Percentiles rank a stretch among this genome's conserved stretches.
Evolutionary conservation across 1,140 invertebrate genomes (phyloP).

Genomic region (Drosophila sturtevanti): DNA sequence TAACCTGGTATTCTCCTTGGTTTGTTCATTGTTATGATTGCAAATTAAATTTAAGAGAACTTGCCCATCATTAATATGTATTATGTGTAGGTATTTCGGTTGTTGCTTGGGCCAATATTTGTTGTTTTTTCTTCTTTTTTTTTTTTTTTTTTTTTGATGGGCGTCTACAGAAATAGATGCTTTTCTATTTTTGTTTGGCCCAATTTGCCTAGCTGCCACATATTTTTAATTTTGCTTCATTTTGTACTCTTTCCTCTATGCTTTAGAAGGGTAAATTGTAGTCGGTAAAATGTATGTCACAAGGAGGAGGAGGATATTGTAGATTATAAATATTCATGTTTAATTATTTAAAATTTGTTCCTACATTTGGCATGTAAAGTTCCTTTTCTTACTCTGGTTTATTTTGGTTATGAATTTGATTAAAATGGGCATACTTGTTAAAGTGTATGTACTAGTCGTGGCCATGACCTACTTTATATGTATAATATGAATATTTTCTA

Average conservation of each 20-base stretch:
- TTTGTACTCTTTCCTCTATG: neutral
- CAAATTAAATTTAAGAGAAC: conserved; percentile 40
- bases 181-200: conserved; percentile 62
- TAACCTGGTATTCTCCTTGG: neutral
- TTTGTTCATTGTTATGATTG: conserved; percentile 24
- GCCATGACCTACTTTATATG: neutral
- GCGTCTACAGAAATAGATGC: conserved; percentile 54
- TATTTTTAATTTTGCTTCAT: conserved; percentile 27
- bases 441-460: neutral
- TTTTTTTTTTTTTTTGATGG: conserved; percentile 15
- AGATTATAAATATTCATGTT: no score
- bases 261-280: neutral
- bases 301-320: no score
- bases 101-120: neutral
- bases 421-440: no score
- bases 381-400: no score
- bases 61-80: conserved; percentile 16
- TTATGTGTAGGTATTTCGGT: conserved; percentile 4
- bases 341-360: no score
- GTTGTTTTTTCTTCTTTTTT: conserved; percentile 10
- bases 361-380: no score
- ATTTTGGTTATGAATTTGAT: no score
- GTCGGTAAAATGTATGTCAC: no score
- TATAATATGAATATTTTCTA: conserved; percentile 18
- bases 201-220: conserved; percentile 25